Evolutionary conservation across 2,113 vertebrate species (phyloP).

Genomic region (Psilopsiagon aurifrons): DNA sequence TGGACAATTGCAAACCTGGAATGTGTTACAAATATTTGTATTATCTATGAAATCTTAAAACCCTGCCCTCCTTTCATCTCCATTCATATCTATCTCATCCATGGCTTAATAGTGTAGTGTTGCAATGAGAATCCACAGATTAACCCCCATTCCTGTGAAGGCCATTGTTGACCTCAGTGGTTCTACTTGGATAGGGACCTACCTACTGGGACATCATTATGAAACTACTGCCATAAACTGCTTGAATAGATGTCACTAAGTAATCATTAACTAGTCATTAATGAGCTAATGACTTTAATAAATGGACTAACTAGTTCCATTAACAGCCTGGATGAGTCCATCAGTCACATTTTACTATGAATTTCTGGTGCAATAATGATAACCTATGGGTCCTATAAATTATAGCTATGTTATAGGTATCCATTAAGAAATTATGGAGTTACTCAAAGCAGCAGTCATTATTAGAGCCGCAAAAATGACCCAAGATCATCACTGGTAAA

Average conservation of each 20-base stretch:
- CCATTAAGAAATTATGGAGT: not conserved
- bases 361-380: not conserved
- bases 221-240: not conserved
- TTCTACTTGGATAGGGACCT: not conserved
- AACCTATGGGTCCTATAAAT: constrained; percentile 1
- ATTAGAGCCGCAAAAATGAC: not conserved
- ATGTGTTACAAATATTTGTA: not conserved
- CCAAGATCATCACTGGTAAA: not conserved
- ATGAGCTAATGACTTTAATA: constrained; percentile 2
- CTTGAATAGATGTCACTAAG: constrained; percentile 3
- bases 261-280: constrained; percentile 43
- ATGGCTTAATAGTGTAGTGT: not conserved
- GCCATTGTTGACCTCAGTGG: not conserved
- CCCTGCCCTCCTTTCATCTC: not conserved
- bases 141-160: not conserved
- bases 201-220: not conserved
- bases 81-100: not conserved
- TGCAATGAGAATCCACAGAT: not conserved
- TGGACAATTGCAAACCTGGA: not conserved
- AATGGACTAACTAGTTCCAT: not conserved
- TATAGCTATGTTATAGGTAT: not conserved
- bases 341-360: not conserved
- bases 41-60: not conserved
- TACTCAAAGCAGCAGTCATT: not conserved
- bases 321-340: not conserved